Base-by-base conservation (phyloP, 2,113 vertebrate species). In the Cariama cristata region DNA sequence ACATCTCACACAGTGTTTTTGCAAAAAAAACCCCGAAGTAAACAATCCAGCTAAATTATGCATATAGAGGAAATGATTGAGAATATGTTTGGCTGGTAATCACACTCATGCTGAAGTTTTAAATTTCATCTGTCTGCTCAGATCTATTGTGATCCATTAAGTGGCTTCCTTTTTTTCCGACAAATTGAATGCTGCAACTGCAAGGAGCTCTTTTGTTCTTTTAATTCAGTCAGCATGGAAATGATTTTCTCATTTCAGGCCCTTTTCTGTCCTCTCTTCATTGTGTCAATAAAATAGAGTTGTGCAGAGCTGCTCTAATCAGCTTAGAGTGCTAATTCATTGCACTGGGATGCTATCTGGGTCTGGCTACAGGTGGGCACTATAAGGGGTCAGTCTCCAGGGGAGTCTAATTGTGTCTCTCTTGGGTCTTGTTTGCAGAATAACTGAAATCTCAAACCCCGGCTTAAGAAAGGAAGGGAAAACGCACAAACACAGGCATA, bases 241-340 rank as follows among this genome's bases (percentile, higher is more conserved):
- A 98, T 99, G 98, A 98, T 98, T 98, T 98, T 98, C 98, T 98
- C 98, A 98, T 98, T 98, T 98, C 98, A 98, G 98, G 92, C 96
- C 97, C 98, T 98, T 98, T 98, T 99, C 98, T 98, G 97, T 98
- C 98, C 97, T 98, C 98, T 98, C 98, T 98, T 98, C 98, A 98
- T 99, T 99, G 98, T 99, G 98, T 98, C 98, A 98, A 98, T 98
- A 98, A 98, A 99, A 99, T 98, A 99, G 98, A 99, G 98, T 98
- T 98, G 98, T 99, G 98, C 98, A 97, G 97, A 98, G 98, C 98
- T 94, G 98, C 97, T 97, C 97, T 99, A 99, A 99, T 99, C 99
- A 99, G 98, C 98, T 99, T 99, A 99, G 97, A 98, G 98, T 97
- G 97, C 98, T 98, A 98, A 98, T 98, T 98, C 98, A 98, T 96